These are phyloP conservation scores for Megastigmus dorsalis DNA, from an alignment of 2,888 invertebrate genomes.

Conservation along the genomic window DNA sequence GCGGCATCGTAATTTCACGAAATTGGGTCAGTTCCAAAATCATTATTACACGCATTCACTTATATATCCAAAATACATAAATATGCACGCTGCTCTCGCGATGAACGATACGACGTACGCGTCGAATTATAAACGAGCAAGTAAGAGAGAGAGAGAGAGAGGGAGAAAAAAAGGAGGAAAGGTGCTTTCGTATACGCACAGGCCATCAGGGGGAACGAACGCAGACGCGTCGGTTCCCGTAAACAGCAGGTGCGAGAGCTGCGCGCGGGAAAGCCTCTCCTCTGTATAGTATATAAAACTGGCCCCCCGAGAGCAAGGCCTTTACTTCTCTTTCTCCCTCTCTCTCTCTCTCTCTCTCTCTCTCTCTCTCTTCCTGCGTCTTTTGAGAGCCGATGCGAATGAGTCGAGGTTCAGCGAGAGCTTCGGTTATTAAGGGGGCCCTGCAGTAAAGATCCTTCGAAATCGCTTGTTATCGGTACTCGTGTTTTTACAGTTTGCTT, in stretches of 20 bases:
- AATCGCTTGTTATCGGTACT: constrained; percentile 10
- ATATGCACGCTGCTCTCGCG: not conserved
- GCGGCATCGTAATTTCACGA: constrained; percentile 9
- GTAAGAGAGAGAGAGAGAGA: too few relatives aligned
- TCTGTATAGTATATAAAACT: too few relatives aligned
- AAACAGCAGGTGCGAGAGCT: constrained; percentile 67
- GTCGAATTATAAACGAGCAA: constrained; percentile 10
- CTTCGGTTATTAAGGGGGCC: constrained; percentile 7
- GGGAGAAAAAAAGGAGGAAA: constrained; percentile 14
- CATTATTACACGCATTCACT: constrained; percentile 21
- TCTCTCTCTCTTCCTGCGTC: not conserved
- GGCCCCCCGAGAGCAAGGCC: constrained; percentile 19
- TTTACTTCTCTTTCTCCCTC: not conserved
- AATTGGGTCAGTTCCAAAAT: constrained; percentile 46
- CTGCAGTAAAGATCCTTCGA: not conserved
- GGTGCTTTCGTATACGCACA: too few relatives aligned
- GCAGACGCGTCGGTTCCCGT: constrained; percentile 41
- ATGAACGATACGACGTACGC: not conserved
- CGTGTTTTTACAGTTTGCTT: constrained; percentile 19
- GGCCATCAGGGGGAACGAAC: not conserved
- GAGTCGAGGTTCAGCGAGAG: not conserved
- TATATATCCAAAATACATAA: constrained; percentile 1
- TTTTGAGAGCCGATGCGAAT: not conserved
- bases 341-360: not conserved
- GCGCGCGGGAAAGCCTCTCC: constrained; percentile 42